Base-by-base conservation (phyloP, 2,797 vertebrate species). In the Dromococcyx pavoninus region DNA sequence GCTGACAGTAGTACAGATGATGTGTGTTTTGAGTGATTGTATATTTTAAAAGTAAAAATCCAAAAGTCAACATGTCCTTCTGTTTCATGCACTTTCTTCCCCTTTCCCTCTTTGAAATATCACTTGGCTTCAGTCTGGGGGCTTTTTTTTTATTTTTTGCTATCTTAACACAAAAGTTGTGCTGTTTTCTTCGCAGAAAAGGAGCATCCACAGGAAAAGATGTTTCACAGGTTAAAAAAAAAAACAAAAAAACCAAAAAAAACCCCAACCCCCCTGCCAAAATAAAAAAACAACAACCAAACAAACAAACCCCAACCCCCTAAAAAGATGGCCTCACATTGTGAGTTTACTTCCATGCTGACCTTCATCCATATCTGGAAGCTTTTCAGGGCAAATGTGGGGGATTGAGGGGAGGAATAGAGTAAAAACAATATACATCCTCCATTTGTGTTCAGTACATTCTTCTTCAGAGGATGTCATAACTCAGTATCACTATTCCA, bases 21-120 rank as follows among this genome's bases (percentile, higher is more conserved):
- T 79, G 58, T 79, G 78, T 71, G 7, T 86, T 86, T 66, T 86
- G 86, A 94, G 51, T 72, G 79, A 86, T 3, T 61, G 79, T 86
- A 1, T 79, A 50, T 93, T 94, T 86, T 86, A 84, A 75, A 86
- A 86, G 41, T 65, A 80, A 78, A 93, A 84, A 78, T 86, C 70
- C 30, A 22, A 48, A 85, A 89, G 50, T 80, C 80, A 93, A 17
- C 32, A 10, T 32, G 10, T n/a, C 33, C 50, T 75, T 56, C 51
- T 87, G 53, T 72, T 39, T 17, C 1, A 0, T 50, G 17, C 10
- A 1, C 17, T 88, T 85, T 62, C 35, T 72, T 90, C 67, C 56
- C 70, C 24, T 15, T 67, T 72, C 5, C 13, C 51, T 7, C 51
- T 86, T 81, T 65, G n/a, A 50, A 74, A 79, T 24, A 35, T 41